Evolutionary conservation across 2,113 vertebrate genomes (phyloP).

Genomic region (Opisthocomus hoazin): DNA sequence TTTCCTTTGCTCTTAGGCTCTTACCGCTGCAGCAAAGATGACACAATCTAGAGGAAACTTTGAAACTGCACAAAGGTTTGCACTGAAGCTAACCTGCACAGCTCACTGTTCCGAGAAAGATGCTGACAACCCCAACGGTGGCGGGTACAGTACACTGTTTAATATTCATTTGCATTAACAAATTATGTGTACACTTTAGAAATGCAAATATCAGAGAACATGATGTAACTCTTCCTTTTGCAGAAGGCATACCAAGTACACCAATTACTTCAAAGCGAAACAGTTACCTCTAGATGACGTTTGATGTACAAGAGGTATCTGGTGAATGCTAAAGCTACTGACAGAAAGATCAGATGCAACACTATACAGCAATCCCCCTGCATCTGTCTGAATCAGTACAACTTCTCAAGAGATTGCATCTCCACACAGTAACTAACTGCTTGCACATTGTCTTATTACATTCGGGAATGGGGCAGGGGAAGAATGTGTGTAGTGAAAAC

Average conservation of each 20-base stretch:
- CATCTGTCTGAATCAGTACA: background rate
- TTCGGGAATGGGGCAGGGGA: accelerated
- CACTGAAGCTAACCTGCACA: background rate
- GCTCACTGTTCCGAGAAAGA: background rate
- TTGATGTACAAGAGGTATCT: background rate
- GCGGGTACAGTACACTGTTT: accelerated
- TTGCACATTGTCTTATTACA: background rate
- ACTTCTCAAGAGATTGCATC: background rate
- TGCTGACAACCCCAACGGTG: background rate
- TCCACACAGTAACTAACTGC: background rate
- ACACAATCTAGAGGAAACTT: background rate
- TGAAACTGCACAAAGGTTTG: background rate
- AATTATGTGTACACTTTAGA: background rate
- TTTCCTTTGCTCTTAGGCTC: background rate
- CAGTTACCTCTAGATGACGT: background rate
- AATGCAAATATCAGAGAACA: background rate
- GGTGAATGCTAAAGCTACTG: background rate
- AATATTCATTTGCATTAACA: background rate
- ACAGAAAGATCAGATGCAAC: background rate
- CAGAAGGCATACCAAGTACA: background rate
- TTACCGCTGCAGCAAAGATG: background rate
- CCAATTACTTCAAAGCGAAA: background rate
- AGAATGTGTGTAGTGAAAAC: background rate
- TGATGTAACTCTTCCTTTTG: background rate
- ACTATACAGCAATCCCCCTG: too few species aligned